phyloP scores from a whole-genome alignment of 2,888 invertebrate genomes.

The Platycheirus albimanus region DNA sequence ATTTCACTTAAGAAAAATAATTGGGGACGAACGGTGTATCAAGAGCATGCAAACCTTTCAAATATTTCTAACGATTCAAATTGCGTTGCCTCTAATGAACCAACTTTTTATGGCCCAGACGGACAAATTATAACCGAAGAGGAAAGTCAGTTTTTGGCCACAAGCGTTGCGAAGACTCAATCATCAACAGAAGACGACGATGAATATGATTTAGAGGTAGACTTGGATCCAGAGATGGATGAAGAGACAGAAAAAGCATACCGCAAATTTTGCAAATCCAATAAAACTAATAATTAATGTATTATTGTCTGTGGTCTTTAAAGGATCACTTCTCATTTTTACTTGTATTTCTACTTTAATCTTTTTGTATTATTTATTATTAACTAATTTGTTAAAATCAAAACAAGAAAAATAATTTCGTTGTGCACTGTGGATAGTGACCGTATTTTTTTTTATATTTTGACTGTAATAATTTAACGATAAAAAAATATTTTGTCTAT shows the following conservation, averaged over 20 bases:
- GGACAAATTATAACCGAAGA: slow-evolving; percentile 90
- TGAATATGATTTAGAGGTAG: slow-evolving; percentile 83
- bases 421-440: too few species aligned
- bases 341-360: slow-evolving; percentile 34
- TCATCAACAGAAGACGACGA: slow-evolving; percentile 80
- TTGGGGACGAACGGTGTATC: slow-evolving; percentile 81
- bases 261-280: slow-evolving; percentile 83
- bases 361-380: slow-evolving; percentile 43
- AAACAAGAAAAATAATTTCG: too few species aligned
- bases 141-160: slow-evolving; percentile 89
- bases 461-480: too few species aligned
- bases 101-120: slow-evolving; percentile 91
- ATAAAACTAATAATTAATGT: slow-evolving; percentile 6
- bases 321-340: too few species aligned
- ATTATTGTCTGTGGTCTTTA: not conserved
- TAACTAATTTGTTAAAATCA: slow-evolving; percentile 14
- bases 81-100: slow-evolving; percentile 81
- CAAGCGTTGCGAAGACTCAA: slow-evolving; percentile 72
- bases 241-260: slow-evolving; percentile 86
- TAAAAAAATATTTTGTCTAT: too few species aligned
- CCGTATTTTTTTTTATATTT: too few species aligned
- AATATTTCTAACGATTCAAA: slow-evolving; percentile 76
- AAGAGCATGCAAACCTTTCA: slow-evolving; percentile 63
- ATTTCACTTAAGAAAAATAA: slow-evolving; percentile 81
- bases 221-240: slow-evolving; percentile 85